Conservation (phyloP, 2,888 invertebrate species). For the Epistrophe grossulariae region DNA sequence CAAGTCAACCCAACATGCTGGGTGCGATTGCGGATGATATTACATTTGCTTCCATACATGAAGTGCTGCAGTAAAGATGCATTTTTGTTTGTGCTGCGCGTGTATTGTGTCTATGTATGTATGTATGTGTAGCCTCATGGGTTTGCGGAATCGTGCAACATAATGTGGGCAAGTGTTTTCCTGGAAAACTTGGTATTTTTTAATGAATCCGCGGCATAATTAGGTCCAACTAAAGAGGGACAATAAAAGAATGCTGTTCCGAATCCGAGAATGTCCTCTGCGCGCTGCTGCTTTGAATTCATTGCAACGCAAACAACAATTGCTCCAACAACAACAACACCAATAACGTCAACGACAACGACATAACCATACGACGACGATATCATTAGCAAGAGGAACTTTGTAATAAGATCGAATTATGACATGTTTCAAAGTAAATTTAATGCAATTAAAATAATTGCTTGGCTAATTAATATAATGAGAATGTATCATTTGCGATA, state of each 20-base stretch:
- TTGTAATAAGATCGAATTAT: constrained; percentile 72
- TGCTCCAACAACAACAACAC: constrained; percentile 16
- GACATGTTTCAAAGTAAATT: constrained; percentile 63
- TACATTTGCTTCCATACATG: neutral
- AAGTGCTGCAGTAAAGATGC: constrained; percentile 3
- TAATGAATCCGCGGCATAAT: constrained; percentile 73
- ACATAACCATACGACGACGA: constrained; percentile 52
- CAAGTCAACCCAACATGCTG: neutral
- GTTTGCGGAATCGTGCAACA: constrained; percentile 21
- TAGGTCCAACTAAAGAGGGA: constrained; percentile 64
- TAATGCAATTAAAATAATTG: constrained; percentile 75
- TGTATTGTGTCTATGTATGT: too few species aligned
- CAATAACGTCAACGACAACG: neutral
- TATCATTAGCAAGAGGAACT: constrained; percentile 66
- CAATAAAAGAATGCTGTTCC: constrained; percentile 62
- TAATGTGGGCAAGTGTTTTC: constrained; percentile 63
- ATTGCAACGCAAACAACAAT: constrained; percentile 25
- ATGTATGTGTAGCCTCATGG: neutral
- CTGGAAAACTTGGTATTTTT: constrained; percentile 63
- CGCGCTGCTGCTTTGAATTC: constrained; percentile 27
- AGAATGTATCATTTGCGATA: constrained; percentile 47
- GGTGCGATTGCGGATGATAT: constrained; percentile 40
- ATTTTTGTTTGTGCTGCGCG: neutral
- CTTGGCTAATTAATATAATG: constrained; percentile 70
- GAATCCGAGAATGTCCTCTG: constrained; percentile 68